Conservation (phyloP, 2,888 invertebrate genomes). For the Pseudeuparius sepicola region DNA sequence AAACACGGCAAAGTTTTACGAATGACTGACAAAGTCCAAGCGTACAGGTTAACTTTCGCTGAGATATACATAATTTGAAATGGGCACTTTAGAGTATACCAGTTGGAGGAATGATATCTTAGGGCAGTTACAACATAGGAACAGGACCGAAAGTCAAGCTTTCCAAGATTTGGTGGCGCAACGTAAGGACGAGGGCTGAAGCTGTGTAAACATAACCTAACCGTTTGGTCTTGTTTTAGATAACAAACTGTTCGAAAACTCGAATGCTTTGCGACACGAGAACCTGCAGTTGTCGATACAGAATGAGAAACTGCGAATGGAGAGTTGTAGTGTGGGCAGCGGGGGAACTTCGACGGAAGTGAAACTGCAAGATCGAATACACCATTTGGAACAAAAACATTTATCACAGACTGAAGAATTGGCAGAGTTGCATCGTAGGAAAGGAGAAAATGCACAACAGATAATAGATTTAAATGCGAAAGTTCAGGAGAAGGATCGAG, state of each 20-base stretch:
- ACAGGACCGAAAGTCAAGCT: slow-evolving; percentile 62
- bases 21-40: too few species aligned
- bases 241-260: slow-evolving; percentile 76
- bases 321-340: too few species aligned
- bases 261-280: slow-evolving; percentile 68
- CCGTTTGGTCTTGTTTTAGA: slow-evolving; percentile 43
- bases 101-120: slow-evolving; percentile 65
- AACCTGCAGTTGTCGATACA: slow-evolving; percentile 78
- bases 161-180: slow-evolving; percentile 72
- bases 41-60: too few species aligned
- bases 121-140: slow-evolving; percentile 59
- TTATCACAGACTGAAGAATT: slow-evolving; percentile 84
- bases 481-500: slow-evolving; percentile 76
- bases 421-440: slow-evolving; percentile 76
- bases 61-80: not conserved
- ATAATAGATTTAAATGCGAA: slow-evolving; percentile 81
- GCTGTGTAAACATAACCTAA: slow-evolving; percentile 11
- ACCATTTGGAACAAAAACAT: slow-evolving; percentile 76
- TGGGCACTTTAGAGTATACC: slow-evolving; percentile 9
- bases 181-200: slow-evolving; percentile 54
- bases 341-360: slow-evolving; percentile 31
- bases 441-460: slow-evolving; percentile 89
- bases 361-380: slow-evolving; percentile 43
- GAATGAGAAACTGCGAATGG: slow-evolving; percentile 68
- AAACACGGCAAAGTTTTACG: too few species aligned